A percentile compares a stretch with the other conserved stretches of the same genome.
These are phyloP conservation scores for Chirona hameri DNA, from an alignment of 2,888 invertebrate species.

Conservation along the genomic window DNA sequence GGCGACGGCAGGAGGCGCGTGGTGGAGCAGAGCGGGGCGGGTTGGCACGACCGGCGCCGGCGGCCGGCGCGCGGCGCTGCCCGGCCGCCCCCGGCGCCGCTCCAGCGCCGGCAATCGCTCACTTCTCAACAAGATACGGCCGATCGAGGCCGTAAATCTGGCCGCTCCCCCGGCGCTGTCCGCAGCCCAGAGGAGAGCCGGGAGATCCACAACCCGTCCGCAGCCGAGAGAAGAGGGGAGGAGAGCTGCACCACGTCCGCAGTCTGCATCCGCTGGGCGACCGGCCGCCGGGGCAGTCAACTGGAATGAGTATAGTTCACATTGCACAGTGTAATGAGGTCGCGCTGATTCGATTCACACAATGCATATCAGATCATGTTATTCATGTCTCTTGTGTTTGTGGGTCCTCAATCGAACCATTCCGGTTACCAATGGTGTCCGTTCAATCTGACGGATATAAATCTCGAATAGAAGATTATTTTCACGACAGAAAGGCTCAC, in stretches of 20 bases:
- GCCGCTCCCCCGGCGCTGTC: neutral
- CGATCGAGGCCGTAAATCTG: neutral
- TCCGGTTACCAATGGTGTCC: too few relatives aligned
- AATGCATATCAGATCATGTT: too few relatives aligned
- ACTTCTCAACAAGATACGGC: neutral
- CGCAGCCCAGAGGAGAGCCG: neutral
- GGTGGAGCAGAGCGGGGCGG: neutral
- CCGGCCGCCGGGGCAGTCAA: neutral
- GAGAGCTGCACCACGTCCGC: neutral
- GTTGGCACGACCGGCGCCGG: neutral
- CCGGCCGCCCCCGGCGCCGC: neutral
- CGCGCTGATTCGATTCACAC: too few relatives aligned
- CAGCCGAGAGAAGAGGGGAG: neutral
- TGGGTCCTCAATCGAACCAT: too few relatives aligned
- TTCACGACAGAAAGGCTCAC: too few relatives aligned
- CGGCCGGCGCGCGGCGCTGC: neutral
- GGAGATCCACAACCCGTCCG: too few relatives aligned
- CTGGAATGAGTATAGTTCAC: too few relatives aligned
- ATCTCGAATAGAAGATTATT: too few relatives aligned
- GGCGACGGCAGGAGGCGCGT: too few relatives aligned
- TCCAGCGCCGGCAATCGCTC: neutral
- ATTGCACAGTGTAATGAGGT: too few relatives aligned
- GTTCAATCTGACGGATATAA: too few relatives aligned
- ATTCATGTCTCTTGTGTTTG: too few relatives aligned
- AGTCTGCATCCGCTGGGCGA: neutral